phyloP scores from a whole-genome alignment of 2,888 invertebrate species.

The Pterostichus niger region DNA sequence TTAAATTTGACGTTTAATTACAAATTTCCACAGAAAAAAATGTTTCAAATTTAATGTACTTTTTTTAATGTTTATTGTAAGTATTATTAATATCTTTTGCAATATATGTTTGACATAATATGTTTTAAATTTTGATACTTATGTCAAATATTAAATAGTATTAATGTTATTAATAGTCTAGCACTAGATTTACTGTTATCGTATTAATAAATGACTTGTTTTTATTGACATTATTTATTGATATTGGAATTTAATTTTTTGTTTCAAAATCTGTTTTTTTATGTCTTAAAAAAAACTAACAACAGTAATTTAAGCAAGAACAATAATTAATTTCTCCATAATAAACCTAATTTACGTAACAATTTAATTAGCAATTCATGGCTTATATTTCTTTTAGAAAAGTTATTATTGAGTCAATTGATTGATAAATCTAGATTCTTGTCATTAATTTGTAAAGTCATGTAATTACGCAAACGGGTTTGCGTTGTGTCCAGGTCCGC shows the following conservation, averaged over 20 bases:
- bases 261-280: not conserved
- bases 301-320: slow-evolving; percentile 16
- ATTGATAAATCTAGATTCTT: slow-evolving; percentile 17
- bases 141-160: slow-evolving; percentile 15
- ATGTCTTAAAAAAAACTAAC: not conserved
- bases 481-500: too few relatives aligned
- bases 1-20: slow-evolving; percentile 5
- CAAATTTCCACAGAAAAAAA: not conserved
- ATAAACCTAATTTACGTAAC: slow-evolving; percentile 33
- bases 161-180: slow-evolving; percentile 18
- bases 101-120: slow-evolving; percentile 4
- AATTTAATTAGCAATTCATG: slow-evolving; percentile 35
- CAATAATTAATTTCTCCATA: slow-evolving; percentile 39
- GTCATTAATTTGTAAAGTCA: slow-evolving; percentile 48
- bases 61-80: not conserved
- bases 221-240: not conserved
- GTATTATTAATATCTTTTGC: slow-evolving; percentile 2
- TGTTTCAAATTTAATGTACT: not conserved
- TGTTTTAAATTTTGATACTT: slow-evolving; percentile 22
- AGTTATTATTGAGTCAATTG: slow-evolving; percentile 6
- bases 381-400: slow-evolving; percentile 12
- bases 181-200: slow-evolving; percentile 18
- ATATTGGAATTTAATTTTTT: slow-evolving; percentile 25
- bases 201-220: slow-evolving; percentile 7
- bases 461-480: slow-evolving; percentile 36